These are phyloP conservation scores for Sparidentex hasta DNA, from an alignment of 2,797 vertebrate genomes.

Conservation along the genomic window DNA sequence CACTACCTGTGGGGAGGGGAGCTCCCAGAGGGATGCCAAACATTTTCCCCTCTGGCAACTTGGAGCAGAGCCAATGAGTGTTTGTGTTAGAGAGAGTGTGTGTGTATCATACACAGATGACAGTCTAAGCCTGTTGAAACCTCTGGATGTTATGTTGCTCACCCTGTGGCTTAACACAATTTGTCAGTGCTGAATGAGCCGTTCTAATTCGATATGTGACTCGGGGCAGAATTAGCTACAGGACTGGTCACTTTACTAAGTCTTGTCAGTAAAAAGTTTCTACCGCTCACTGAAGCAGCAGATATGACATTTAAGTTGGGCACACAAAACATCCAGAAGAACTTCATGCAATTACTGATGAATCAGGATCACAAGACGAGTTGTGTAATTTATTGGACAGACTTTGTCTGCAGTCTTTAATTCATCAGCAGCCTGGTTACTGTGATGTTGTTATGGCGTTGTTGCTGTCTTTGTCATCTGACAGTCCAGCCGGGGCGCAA, in stretches of 20 bases:
- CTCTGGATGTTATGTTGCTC: constrained; percentile 3
- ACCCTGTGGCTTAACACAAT: constrained; percentile 26
- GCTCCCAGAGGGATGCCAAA: constrained; percentile 16
- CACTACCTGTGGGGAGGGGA: constrained; percentile 1
- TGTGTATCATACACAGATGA: background rate
- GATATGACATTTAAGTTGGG: background rate
- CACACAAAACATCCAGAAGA: constrained; percentile 14
- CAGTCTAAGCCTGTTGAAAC: background rate
- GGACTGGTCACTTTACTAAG: background rate
- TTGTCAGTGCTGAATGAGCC: constrained; percentile 20
- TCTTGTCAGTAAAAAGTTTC: background rate
- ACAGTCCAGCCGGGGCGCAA: background rate
- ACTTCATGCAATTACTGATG: constrained; percentile 6
- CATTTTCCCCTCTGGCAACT: constrained; percentile 11
- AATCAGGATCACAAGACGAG: constrained; percentile 56
- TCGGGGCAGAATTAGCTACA: constrained; percentile 1
- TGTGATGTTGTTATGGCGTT: background rate
- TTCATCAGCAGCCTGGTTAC: background rate
- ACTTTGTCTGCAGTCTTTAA: background rate
- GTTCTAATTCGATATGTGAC: constrained; percentile 17
- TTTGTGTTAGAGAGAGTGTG: background rate
- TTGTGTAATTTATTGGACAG: constrained; percentile 15
- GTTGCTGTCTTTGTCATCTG: constrained; percentile 42
- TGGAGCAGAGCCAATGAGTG: constrained; percentile 1
- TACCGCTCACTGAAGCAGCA: background rate